Evolutionary conservation across 2,888 invertebrate species (phyloP).

Genomic region (Margaritifera margaritifera): DNA sequence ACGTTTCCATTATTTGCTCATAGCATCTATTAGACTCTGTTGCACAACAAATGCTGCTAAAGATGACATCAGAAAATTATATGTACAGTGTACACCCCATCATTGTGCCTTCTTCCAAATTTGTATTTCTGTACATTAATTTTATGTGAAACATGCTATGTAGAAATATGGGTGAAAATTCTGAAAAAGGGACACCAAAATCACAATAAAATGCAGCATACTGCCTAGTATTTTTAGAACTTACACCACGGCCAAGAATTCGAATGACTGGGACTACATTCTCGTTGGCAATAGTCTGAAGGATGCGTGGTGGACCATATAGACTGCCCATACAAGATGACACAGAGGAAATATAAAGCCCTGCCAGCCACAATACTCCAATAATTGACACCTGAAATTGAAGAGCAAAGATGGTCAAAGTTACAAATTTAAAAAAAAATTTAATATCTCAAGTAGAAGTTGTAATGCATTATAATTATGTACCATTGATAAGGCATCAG

Average conservation of each 20-base stretch:
- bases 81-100: no score
- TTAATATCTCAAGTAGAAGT: neutral
- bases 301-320: conserved; percentile 94
- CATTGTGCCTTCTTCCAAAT: no score
- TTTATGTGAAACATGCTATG: no score
- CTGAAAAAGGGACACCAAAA: no score
- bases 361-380: conserved; percentile 86
- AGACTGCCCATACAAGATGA: conserved; percentile 96
- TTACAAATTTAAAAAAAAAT: neutral
- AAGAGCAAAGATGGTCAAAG: neutral
- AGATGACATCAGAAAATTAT: no score
- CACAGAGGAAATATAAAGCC: conserved; percentile 95
- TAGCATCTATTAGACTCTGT: no score
- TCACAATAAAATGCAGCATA: neutral
- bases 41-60: no score
- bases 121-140: no score
- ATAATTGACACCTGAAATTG: conserved; percentile 67
- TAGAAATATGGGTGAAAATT: no score
- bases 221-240: conserved; percentile 62
- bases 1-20: no score
- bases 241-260: conserved; percentile 89
- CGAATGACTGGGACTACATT: conserved; percentile 94
- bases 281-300: conserved; percentile 96
- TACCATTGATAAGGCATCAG: neutral
- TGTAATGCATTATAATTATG: neutral